Percentiles rank a stretch among this genome's conserved stretches.
Conservation (phyloP, 2,113 vertebrate species). For the Galeopterus variegatus region DNA sequence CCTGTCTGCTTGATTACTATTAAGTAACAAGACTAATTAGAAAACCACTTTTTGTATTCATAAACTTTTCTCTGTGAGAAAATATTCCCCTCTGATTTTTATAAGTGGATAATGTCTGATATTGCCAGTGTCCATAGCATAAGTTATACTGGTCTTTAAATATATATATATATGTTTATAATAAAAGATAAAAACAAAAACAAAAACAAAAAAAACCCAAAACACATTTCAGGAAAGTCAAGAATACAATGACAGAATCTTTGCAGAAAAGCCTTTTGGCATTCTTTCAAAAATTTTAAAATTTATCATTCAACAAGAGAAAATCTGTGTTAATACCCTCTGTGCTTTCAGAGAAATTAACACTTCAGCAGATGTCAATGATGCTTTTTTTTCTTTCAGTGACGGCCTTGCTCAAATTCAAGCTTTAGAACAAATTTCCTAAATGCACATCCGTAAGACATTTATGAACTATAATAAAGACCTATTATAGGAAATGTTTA, state of each 20-base stretch:
- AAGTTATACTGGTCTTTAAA: not conserved
- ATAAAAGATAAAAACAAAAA: not conserved
- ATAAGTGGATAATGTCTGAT: not conserved
- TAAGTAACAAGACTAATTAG: not conserved
- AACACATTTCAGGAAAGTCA: constrained; percentile 7
- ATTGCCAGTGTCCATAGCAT: not conserved
- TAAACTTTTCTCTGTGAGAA: not conserved
- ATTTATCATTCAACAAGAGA: constrained; percentile 32
- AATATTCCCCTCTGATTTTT: not conserved
- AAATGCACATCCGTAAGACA: constrained; percentile 6
- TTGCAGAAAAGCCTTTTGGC: constrained; percentile 35
- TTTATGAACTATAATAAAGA: constrained; percentile 48
- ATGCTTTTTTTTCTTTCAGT: not conserved
- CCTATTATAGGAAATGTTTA: not conserved
- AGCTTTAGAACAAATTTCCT: constrained; percentile 48
- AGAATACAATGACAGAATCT: not conserved
- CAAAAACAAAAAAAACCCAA: not conserved
- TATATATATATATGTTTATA: not conserved
- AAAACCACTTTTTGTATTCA: not conserved
- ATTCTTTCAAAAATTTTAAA: constrained; percentile 53
- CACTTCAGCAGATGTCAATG: constrained; percentile 53
- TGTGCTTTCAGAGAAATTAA: constrained; percentile 68
- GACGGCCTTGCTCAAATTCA: constrained; percentile 55
- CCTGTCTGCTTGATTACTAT: not conserved
- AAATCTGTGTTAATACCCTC: constrained; percentile 45